These are phyloP conservation scores for Choloepus didactylus DNA, from an alignment of 2,797 vertebrate genomes.

Conservation along the genomic window DNA sequence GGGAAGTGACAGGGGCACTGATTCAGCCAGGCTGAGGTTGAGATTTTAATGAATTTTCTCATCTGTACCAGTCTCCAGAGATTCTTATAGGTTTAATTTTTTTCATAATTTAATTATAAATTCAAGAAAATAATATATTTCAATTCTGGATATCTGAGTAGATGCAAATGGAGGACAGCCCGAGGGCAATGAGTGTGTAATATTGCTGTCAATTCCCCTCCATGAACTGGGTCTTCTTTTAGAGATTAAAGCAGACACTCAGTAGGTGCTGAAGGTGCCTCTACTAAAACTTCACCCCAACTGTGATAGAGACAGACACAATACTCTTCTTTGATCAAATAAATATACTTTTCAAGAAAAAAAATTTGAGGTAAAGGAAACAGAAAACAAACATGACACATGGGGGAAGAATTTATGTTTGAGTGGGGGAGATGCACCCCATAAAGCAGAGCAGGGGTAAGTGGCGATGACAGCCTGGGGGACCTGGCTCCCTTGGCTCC, in stretches of 20 bases:
- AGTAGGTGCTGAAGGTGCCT: too few species aligned
- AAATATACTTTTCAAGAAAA: too few species aligned
- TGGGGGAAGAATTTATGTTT: too few species aligned
- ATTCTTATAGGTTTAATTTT: constrained; percentile 69
- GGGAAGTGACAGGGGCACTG: not conserved
- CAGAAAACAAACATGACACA: too few species aligned
- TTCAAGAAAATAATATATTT: constrained; percentile 78
- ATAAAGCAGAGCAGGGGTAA: not conserved
- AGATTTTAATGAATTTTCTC: constrained; percentile 72
- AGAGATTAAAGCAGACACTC: too few species aligned
- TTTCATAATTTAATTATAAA: constrained; percentile 69
- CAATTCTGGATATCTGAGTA: constrained; percentile 86
- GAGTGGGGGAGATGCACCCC: not conserved
- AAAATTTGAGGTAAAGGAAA: too few species aligned
- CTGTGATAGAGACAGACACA: too few species aligned
- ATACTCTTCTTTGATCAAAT: too few species aligned
- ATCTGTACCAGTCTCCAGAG: constrained; percentile 78
- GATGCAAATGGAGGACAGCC: constrained; percentile 76
- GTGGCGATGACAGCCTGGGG: not conserved
- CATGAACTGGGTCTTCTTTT: too few species aligned
- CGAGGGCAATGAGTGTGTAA: constrained; percentile 29
- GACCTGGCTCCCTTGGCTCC: not conserved
- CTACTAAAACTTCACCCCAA: not conserved
- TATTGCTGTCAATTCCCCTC: not conserved
- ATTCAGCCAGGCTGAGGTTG: not conserved